Evolutionary conservation across 64 coral and sea anemone species (phyloP).

Genomic region (Pachyseris speciosa): DNA sequence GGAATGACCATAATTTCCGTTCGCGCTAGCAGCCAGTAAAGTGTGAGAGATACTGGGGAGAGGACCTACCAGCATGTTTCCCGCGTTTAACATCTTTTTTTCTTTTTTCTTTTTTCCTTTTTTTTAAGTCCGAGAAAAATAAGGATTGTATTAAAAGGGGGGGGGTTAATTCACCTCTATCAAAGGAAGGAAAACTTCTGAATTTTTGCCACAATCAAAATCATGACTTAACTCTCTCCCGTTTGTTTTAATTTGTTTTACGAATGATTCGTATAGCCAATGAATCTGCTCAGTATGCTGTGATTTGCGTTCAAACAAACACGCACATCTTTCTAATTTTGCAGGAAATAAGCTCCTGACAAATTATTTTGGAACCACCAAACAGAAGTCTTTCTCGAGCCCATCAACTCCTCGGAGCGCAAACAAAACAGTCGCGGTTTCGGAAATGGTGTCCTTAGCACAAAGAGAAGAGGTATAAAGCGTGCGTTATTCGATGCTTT

Average conservation of each 20-base stretch:
- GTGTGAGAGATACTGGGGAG: not conserved
- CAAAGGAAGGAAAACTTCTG: not conserved
- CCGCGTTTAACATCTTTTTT: not conserved
- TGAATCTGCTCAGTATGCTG: not conserved
- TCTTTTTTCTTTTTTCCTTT: not conserved
- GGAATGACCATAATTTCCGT: not conserved
- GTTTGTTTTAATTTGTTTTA: not conserved
- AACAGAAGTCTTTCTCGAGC: not conserved
- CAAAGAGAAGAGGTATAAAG: not conserved
- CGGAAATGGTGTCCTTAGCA: not conserved
- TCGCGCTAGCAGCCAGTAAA: not conserved
- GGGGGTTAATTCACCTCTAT: not conserved
- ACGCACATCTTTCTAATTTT: not conserved
- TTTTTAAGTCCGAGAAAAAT: not conserved
- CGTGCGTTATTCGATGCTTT: no score
- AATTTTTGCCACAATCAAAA: not conserved
- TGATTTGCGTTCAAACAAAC: not conserved
- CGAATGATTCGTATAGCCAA: not conserved
- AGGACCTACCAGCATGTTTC: not conserved
- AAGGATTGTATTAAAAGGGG: not conserved
- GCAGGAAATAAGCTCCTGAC: not conserved
- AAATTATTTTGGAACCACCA: not conserved
- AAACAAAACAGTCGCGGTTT: not conserved
- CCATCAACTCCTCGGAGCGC: not conserved
- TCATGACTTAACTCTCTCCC: not conserved